Base-by-base conservation (phyloP, 2,888 invertebrate genomes). In the Drosophila picticornis region DNA sequence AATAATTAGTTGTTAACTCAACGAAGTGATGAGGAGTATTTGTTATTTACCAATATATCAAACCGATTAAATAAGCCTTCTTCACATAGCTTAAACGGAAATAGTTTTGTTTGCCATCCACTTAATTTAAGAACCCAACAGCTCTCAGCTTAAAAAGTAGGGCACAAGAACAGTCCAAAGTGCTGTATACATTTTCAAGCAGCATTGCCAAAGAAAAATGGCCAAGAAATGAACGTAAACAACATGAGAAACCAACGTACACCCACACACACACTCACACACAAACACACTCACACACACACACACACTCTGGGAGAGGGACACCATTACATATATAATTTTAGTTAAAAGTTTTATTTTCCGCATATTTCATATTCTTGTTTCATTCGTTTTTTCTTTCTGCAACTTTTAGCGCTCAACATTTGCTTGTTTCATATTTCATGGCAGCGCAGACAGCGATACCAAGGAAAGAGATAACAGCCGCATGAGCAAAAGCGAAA, bases 291-390 rank as follows among this genome's bases (percentile, higher is more conserved):
- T 50, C 52, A 55, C 61, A 53, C 64, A 51, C 50, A 36, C 61
- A 51, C 57, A 64, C 9, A 53, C 34, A 25, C 72, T 25, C 43
- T 62, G 59, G 66, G 60, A 72, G 64, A 50, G 62, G 66, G 60
- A 75, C 68, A 77, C 67, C 77, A 77, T 81, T 88, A 86, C 83
- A 86, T 89, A 89, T 87, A 89, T 90, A 90, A 87, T 88, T 88
- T 90, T 87, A 88, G 90, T 88, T 88, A 90, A 88, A 88, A 88
- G 90, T 88, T 88, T 88, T 88, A 90, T 90, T 88, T 89, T 77
- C 69, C 84, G 81, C 90, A 88, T 88, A 88, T 88, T 88, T 88
- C 88, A 88, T 87, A 90, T 87, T 74, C 77, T 84, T 81, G 75
- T 74, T 80, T 70, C 50, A 53, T 69, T 52, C 69, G 53, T 76